Percentiles rank a stretch among this genome's conserved stretches.
Conservation (phyloP, 2,797 vertebrate genomes). For the Poecilia wingei region DNA sequence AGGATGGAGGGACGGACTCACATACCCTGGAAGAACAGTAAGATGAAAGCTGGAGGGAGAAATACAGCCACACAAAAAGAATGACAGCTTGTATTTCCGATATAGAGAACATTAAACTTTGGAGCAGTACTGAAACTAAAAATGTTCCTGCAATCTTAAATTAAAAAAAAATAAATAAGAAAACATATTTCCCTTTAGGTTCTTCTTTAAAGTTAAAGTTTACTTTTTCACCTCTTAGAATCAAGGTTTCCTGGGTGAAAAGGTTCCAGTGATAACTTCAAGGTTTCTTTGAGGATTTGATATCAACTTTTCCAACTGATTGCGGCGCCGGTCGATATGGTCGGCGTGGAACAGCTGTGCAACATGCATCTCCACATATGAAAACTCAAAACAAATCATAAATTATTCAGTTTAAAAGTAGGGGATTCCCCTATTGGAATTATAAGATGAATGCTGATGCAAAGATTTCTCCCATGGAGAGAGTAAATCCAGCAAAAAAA, state of each 20-base stretch:
- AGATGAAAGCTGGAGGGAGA: conserved; percentile 10
- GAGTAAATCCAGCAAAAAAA: neutral
- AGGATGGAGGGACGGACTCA: conserved; percentile 17
- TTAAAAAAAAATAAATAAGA: neutral
- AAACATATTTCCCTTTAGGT: neutral
- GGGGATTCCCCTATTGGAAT: conserved; percentile 16
- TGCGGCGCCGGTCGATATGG: neutral
- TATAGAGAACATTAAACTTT: conserved; percentile 7
- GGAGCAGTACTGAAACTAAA: neutral
- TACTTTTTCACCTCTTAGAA: neutral
- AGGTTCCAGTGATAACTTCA: neutral
- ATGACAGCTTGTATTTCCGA: conserved; percentile 4
- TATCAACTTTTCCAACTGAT: neutral
- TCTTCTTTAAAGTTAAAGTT: neutral
- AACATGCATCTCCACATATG: conserved; percentile 12
- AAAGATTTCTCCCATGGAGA: conserved; percentile 8
- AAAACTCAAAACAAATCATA: conserved; percentile 8
- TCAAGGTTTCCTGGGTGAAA: conserved; percentile 2
- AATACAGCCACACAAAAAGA: conserved; percentile 9
- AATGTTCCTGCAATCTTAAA: neutral
- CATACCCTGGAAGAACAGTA: conserved; percentile 21
- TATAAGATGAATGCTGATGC: neutral
- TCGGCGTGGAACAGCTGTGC: conserved; percentile 4
- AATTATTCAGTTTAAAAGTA: conserved; percentile 4
- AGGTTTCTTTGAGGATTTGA: conserved; percentile 4